A percentile compares a stretch with the other conserved stretches of the same genome.
These are phyloP conservation scores for Neopipo cinnamomea DNA, from an alignment of 2,113 vertebrate genomes.

Conservation along the genomic window DNA sequence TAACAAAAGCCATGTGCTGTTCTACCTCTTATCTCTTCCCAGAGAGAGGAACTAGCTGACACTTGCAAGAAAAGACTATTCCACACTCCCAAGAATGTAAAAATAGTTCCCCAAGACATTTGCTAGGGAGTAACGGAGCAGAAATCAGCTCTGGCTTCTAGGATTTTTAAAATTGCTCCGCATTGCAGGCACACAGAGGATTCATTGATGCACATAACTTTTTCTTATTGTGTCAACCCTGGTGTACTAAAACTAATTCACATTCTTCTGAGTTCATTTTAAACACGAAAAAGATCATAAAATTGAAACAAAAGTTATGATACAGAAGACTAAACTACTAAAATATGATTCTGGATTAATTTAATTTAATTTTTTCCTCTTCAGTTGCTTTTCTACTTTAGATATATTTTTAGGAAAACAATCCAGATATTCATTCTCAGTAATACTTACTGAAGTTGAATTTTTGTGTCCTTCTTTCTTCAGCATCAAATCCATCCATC, in stretches of 20 bases:
- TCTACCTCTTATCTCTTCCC: not conserved
- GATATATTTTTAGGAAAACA: not conserved
- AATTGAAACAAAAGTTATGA: not conserved
- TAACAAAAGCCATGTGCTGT: not conserved
- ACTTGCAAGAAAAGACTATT: not conserved
- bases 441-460: not conserved
- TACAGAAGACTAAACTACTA: not conserved
- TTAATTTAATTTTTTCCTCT: not conserved
- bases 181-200: not conserved
- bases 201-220: not conserved
- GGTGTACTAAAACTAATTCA: not conserved
- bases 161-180: not conserved
- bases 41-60: not conserved
- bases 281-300: not conserved
- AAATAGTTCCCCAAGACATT: not conserved
- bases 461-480: not conserved
- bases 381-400: not conserved
- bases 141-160: not conserved
- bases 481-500: not conserved
- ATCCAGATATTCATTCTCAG: not conserved
- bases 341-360: not conserved
- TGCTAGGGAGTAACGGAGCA: not conserved
- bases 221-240: not conserved
- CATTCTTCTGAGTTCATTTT: not conserved
- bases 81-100: not conserved